A percentile compares a stretch with the other conserved stretches of the same genome.
Conservation (phyloP, 2,797 vertebrate species). For the Paedocypris micromegethes region DNA sequence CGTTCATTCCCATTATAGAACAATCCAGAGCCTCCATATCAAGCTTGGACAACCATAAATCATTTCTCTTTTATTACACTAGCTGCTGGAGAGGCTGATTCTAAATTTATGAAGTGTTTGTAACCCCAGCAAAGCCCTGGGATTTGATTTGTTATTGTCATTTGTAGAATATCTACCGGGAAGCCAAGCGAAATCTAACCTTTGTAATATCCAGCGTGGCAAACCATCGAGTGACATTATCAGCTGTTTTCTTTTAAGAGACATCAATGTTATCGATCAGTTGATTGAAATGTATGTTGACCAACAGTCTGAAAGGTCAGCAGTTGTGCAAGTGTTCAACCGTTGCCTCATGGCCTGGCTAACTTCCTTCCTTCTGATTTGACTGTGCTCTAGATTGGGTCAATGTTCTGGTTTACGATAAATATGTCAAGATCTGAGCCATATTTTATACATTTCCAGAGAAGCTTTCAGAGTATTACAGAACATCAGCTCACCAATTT, state of each 20-base stretch:
- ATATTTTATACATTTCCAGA: too few relatives aligned
- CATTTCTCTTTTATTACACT: conserved; percentile 41
- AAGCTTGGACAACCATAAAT: conserved; percentile 34
- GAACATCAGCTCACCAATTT: too few relatives aligned
- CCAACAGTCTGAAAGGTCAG: not conserved
- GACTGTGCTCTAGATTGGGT: too few relatives aligned
- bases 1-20: conserved; percentile 21
- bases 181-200: not conserved
- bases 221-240: not conserved
- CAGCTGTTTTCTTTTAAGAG: not conserved
- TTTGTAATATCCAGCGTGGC: conserved; percentile 3
- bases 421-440: too few relatives aligned
- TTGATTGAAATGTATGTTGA: not conserved
- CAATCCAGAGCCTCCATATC: conserved; percentile 43
- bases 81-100: conserved; percentile 37
- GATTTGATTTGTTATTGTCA: conserved; percentile 4
- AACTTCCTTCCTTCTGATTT: too few relatives aligned
- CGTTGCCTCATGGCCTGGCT: too few relatives aligned
- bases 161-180: not conserved
- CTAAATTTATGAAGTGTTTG: conserved; percentile 38
- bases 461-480: too few relatives aligned
- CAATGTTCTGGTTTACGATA: too few relatives aligned
- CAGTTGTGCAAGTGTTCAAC: not conserved
- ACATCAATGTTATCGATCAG: not conserved
- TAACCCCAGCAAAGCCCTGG: conserved; percentile 15